These are phyloP conservation scores for Naja naja DNA, from an alignment of 2,113 vertebrate genomes.

Conservation along the genomic window DNA sequence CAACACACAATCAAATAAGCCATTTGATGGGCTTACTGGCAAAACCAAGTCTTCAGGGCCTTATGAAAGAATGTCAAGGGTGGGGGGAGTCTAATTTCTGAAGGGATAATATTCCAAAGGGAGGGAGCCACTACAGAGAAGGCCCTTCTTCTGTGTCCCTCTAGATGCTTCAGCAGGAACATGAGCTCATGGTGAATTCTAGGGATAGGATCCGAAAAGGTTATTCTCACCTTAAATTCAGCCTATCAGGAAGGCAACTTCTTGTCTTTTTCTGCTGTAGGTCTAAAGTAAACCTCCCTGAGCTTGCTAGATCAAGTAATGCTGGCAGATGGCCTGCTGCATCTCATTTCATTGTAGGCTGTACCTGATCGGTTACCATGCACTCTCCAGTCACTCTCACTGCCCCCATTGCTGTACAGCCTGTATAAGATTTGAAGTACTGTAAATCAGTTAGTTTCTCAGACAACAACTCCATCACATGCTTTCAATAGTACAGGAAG, in stretches of 20 bases:
- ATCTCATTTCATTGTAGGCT: neutral
- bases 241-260: neutral
- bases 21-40: too few species aligned
- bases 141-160: too few species aligned
- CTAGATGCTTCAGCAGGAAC: neutral
- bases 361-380: neutral
- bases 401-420: neutral
- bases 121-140: too few species aligned
- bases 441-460: neutral
- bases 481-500: neutral
- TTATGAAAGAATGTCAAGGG: too few species aligned
- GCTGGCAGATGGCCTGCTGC: neutral
- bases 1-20: too few species aligned
- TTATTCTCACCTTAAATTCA: neutral
- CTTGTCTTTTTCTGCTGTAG: neutral
- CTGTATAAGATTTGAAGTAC: neutral
- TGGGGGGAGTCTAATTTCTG: too few species aligned
- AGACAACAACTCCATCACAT: neutral
- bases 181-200: neutral
- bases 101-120: too few species aligned
- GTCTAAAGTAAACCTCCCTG: neutral
- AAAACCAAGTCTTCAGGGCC: too few species aligned
- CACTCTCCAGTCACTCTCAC: neutral
- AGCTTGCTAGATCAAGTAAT: neutral
- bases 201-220: neutral